These are phyloP conservation scores for Pteronotus mesoamericanus DNA, from an alignment of 2,797 vertebrate genomes.

Conservation along the genomic window DNA sequence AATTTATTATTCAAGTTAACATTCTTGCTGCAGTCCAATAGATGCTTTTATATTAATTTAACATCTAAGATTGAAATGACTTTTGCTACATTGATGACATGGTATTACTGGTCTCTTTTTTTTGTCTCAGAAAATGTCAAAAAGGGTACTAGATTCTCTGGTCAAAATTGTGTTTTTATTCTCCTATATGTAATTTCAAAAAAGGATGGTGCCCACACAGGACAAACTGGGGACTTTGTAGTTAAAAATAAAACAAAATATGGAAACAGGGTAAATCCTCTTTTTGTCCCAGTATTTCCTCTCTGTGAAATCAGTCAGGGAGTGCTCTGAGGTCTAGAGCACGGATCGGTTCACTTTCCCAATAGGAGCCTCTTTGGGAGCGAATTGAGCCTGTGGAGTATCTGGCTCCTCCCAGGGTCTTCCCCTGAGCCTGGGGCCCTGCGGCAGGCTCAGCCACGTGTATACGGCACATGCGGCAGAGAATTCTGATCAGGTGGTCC, in stretches of 20 bases:
- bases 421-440: neutral
- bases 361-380: neutral
- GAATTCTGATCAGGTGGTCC: neutral
- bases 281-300: neutral
- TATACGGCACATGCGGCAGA: neutral
- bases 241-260: neutral
- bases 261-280: neutral
- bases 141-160: neutral
- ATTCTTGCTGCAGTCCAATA: neutral
- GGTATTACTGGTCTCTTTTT: neutral
- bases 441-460: no score
- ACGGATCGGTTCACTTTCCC: neutral
- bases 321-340: neutral
- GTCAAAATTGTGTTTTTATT: neutral
- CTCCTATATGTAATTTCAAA: neutral
- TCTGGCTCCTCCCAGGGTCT: neutral
- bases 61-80: neutral
- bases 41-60: neutral
- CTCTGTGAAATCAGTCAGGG: neutral
- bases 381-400: neutral
- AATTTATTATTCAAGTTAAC: neutral
- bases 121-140: neutral
- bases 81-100: neutral
- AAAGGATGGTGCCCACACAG: neutral
- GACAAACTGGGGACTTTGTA: neutral